Percentiles rank a stretch among this genome's conserved stretches.
Evolutionary conservation across 37 sponge, comb jelly and placozoan species (phyloP).

Genomic region (Lycopodina hypogea): DNA sequence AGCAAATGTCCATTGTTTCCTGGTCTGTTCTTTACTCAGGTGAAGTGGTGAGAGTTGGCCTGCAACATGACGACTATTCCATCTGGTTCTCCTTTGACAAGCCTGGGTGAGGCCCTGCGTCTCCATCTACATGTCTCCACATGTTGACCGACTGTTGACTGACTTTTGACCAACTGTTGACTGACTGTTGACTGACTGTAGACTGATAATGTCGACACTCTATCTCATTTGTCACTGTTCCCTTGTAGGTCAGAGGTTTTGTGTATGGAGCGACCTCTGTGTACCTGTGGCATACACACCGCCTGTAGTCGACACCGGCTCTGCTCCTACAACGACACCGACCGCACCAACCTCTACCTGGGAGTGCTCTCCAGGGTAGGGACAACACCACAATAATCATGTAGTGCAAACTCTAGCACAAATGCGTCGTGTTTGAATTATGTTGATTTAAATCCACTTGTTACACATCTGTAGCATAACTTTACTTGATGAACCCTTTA

Average conservation of each 20-base stretch:
- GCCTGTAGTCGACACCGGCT: slow-evolving; percentile 60
- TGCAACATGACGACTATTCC: slow-evolving; percentile 70
- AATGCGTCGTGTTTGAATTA: no score
- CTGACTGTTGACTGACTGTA: no score
- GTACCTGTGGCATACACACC: slow-evolving; percentile 71
- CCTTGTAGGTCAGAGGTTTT: not conserved
- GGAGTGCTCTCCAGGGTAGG: slow-evolving; percentile 38
- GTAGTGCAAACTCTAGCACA: no score
- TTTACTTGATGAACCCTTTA: no score
- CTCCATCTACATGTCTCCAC: not conserved
- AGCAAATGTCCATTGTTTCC: no score
- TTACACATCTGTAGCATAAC: no score
- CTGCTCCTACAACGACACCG: slow-evolving; percentile 61
- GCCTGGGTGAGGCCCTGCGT: not conserved
- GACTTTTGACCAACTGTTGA: no score
- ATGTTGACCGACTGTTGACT: no score
- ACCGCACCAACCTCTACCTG: slow-evolving; percentile 2
- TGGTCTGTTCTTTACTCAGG: no score
- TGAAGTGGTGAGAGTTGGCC: slow-evolving; percentile 28
- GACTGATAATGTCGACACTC: not conserved
- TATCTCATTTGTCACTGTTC: not conserved
- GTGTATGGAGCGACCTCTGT: slow-evolving; percentile 53
- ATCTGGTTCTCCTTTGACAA: slow-evolving; percentile 59
- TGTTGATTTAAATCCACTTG: no score
- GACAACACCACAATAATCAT: no score